Evolutionary conservation across 2,113 vertebrate species (phyloP).

Genomic region (Daboia siamensis): DNA sequence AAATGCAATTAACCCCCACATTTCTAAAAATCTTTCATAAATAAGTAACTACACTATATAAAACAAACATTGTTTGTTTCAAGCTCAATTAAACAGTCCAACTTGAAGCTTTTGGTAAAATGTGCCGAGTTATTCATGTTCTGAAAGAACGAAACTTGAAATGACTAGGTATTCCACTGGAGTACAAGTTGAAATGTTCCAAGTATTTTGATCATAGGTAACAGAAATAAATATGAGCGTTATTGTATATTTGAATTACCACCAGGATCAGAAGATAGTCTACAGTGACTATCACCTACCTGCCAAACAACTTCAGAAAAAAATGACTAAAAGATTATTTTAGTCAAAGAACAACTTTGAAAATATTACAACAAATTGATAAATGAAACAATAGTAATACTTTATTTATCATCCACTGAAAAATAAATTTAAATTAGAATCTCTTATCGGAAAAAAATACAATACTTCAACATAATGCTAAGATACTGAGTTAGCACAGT

Average conservation of each 20-base stretch:
- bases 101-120: neutral
- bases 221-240: too few species aligned
- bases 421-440: neutral
- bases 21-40: neutral
- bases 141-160: neutral
- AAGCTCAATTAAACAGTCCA: neutral
- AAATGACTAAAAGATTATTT: neutral
- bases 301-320: neutral
- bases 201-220: too few species aligned
- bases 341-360: neutral
- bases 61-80: neutral
- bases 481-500: neutral
- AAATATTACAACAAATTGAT: neutral
- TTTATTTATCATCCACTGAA: neutral
- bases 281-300: too few species aligned
- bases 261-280: too few species aligned
- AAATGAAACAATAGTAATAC: neutral
- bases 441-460: neutral
- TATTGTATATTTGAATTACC: too few species aligned
- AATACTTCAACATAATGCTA: neutral
- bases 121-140: neutral
- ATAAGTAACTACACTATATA: neutral
- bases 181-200: neutral
- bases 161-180: too few species aligned
- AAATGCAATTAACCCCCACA: neutral